phyloP scores from a whole-genome alignment of 2,888 invertebrate genomes.

The Anoncus sp. region DNA sequence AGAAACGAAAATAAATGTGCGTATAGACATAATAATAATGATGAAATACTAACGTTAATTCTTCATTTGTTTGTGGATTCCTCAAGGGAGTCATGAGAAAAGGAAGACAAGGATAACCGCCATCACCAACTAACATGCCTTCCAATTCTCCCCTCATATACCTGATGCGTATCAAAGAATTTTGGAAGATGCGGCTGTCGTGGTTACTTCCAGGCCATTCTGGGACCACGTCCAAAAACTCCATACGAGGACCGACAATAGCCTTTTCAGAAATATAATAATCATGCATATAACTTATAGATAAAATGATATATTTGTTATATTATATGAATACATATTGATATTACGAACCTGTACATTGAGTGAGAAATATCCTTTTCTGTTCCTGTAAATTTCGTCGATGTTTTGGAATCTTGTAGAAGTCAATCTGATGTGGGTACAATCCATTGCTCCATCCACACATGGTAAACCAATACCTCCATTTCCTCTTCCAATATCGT shows the following conservation, averaged over 20 bases:
- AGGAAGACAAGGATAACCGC: neutral
- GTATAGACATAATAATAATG: no score
- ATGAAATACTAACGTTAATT: no score
- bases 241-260: conserved; percentile 45
- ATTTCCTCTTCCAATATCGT: conserved; percentile 46
- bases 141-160: no score
- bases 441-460: conserved; percentile 63
- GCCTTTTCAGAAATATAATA: no score
- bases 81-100: conserved; percentile 50
- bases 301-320: no score
- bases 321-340: no score
- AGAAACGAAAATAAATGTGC: no score
- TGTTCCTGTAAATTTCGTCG: conserved; percentile 60
- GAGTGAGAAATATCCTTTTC: conserved; percentile 65
- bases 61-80: no score
- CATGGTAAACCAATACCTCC: conserved; percentile 58
- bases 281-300: no score
- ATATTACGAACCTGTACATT: conserved; percentile 56
- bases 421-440: conserved; percentile 56
- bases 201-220: conserved; percentile 64
- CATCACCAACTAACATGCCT: no score
- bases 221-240: conserved; percentile 63
- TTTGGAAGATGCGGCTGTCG: conserved; percentile 65
- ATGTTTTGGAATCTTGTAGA: conserved; percentile 55
- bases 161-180: no score